Base-by-base conservation (phyloP, 2,888 invertebrate species). In the Holacanthella duospinosa region DNA sequence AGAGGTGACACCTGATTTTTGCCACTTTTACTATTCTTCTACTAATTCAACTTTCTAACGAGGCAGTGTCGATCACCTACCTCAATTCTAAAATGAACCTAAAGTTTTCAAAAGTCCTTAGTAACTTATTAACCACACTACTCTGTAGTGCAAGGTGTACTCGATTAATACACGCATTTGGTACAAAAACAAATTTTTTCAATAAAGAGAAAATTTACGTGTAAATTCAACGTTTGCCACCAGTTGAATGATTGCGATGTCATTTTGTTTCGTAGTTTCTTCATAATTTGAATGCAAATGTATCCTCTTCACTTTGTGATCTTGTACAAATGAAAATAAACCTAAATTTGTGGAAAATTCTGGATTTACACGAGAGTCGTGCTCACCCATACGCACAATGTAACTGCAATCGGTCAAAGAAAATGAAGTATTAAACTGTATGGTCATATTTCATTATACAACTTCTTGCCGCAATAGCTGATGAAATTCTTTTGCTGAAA, bases 171-270 rank as follows among this genome's bases (percentile, higher is more conserved):
- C n/a, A n/a, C 36, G 36, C 36, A 6, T 36, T 12, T 16, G 36
- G 36, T 36, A 36, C 36, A 36, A 36, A 36, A 36, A 36, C 16
- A 6, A 16, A 36, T n/a, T n/a, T n/a, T n/a, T n/a, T n/a, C n/a
- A n/a, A n/a, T n/a, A n/a, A n/a, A n/a, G n/a, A 36, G 36, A 29
- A 44, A 36, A 60, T 4, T 54, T 60, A 61, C 62, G 60, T 12
- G 57, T 55, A 43, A 69, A 64, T 3, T 59, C 36, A 36, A 71
- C 68, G 12, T 67, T 65, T 24, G 53, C 55, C 19, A 60, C 55
- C 2, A 72, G 57, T 27, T 69, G 59, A 28, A 72, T 68, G 2
- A 72, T 58, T 16, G 70, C 68, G 60, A 72, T 66, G 55, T 72
- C 72, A 61, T 71, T 68, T 43, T 64, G 66, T 59, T 64, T 65